Conservation (phyloP, 2,113 vertebrate species). For the Pituophis catenifer region DNA sequence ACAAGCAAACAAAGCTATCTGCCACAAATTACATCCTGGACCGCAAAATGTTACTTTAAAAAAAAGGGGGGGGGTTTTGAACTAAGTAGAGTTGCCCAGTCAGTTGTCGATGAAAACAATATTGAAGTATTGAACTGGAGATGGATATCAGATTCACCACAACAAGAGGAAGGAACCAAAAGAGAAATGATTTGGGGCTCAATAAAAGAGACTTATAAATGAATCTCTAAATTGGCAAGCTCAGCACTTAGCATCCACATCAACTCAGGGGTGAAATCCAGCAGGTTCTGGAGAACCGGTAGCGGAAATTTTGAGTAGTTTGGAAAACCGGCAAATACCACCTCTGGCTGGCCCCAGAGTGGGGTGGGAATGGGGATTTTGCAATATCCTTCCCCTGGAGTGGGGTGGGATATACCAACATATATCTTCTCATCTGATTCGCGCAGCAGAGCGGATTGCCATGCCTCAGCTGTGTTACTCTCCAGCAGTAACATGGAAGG, state of each 20-base stretch:
- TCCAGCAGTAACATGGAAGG: no score
- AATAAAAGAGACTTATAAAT: neutral
- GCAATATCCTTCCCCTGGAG: no score
- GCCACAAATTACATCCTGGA: slow-evolving; percentile 26
- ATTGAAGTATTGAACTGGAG: neutral
- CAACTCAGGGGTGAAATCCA: neutral
- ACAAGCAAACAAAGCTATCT: slow-evolving; percentile 2
- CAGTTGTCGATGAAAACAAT: neutral
- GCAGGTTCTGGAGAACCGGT: no score
- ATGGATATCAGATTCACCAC: neutral
- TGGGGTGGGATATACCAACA: no score
- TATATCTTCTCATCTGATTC: no score
- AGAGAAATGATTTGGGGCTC: neutral
- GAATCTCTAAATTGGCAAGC: neutral
- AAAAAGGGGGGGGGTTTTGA: neutral
- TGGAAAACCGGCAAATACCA: no score
- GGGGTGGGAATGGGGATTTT: no score
- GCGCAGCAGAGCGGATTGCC: no score
- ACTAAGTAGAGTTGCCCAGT: neutral
- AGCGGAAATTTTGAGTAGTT: no score
- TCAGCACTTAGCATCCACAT: neutral
- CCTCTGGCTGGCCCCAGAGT: no score
- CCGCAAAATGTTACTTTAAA: neutral
- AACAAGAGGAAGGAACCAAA: neutral
- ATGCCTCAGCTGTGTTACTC: no score